A percentile compares a stretch with the other conserved stretches of the same genome.
phyloP scores from a whole-genome alignment of 1,140 invertebrate genomes.

The Ips typographus region DNA sequence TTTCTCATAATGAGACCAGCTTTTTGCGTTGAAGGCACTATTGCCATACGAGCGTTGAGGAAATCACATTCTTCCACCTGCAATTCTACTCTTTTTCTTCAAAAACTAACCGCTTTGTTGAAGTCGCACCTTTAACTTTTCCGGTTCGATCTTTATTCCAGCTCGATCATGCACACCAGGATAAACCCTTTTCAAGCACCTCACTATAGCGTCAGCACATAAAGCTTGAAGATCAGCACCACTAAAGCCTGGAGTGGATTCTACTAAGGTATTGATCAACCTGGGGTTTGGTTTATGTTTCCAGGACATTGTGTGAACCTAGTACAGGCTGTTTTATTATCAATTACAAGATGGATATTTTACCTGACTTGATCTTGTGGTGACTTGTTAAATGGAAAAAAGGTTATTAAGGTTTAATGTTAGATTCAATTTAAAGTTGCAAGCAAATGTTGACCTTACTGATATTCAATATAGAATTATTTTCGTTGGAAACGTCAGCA shows the following conservation, averaged over 20 bases:
- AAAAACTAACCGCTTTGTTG: too few relatives aligned
- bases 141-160: conserved; percentile 74
- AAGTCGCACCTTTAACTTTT: conserved; percentile 65
- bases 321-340: conserved; percentile 7
- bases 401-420: too few relatives aligned
- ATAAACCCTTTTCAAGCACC: conserved; percentile 77
- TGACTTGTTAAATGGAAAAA: too few relatives aligned
- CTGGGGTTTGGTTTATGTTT: conserved; percentile 54
- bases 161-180: conserved; percentile 69
- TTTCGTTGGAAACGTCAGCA: too few relatives aligned
- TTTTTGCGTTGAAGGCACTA: conserved; percentile 61
- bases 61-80: conserved; percentile 66
- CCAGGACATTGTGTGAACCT: conserved; percentile 47
- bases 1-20: conserved; percentile 39
- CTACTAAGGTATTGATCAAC: conserved; percentile 66
- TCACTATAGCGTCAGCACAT: conserved; percentile 82
- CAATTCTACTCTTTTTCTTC: not conserved
- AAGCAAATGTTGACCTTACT: too few relatives aligned
- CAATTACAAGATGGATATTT: not conserved
- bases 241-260: conserved; percentile 81
- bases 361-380: too few relatives aligned
- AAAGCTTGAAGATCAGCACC: conserved; percentile 87
- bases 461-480: too few relatives aligned
- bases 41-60: conserved; percentile 61
- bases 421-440: too few relatives aligned